Conservation (phyloP, 1,140 invertebrate genomes). For the Venturia canescens region DNA sequence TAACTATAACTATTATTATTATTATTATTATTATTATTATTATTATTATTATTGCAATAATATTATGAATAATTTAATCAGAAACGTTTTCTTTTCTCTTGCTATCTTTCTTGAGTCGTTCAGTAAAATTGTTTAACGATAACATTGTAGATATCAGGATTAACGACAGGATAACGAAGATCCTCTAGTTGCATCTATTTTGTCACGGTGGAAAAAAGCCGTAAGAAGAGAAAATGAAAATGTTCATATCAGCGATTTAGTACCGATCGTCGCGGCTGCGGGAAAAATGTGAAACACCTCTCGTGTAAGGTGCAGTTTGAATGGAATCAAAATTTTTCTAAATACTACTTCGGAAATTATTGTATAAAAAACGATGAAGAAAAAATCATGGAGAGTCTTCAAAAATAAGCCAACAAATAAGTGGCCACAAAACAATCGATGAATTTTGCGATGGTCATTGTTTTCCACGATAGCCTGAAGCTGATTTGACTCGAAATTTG, state of each 20-base stretch:
- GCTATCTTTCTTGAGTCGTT: neutral
- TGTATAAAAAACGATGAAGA: too few relatives aligned
- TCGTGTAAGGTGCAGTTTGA: neutral
- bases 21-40: too few relatives aligned
- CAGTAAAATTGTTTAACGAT: neutral
- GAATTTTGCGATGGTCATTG: too few relatives aligned
- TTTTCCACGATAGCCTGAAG: too few relatives aligned
- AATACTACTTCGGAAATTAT: neutral
- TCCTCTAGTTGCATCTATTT: neutral
- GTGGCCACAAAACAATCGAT: too few relatives aligned
- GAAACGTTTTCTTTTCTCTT: slow-evolving; percentile 46
- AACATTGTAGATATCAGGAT: neutral
- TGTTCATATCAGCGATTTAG: slow-evolving; percentile 33
- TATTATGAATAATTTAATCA: slow-evolving; percentile 47
- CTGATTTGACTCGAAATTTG: too few relatives aligned
- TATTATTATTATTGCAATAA: neutral
- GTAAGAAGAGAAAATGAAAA: slow-evolving; percentile 25
- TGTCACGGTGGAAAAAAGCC: neutral
- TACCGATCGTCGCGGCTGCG: slow-evolving; percentile 18
- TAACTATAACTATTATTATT: too few relatives aligned
- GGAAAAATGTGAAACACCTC: neutral
- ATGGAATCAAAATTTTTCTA: neutral
- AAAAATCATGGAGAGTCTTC: too few relatives aligned
- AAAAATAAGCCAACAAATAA: too few relatives aligned
- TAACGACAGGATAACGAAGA: neutral